A percentile compares a stretch with the other conserved stretches of the same genome.
These are phyloP conservation scores for Xanthorhoe designata DNA, from an alignment of 2,888 invertebrate genomes.

Conservation along the genomic window DNA sequence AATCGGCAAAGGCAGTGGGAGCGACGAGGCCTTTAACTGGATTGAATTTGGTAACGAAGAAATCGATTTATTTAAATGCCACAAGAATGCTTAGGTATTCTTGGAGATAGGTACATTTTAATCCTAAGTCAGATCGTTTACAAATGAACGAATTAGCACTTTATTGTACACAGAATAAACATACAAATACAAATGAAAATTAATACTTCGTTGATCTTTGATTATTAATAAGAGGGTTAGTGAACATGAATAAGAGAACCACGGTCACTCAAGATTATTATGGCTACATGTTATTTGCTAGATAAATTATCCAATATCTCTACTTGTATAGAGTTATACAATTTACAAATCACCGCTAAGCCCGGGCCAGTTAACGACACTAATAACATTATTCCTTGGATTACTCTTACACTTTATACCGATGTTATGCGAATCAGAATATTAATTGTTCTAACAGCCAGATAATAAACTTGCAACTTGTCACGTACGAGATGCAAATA, in stretches of 20 bases:
- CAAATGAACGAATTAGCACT: no score
- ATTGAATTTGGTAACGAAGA: conserved; percentile 13
- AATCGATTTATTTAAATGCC: not conserved
- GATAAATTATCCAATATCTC: conserved; percentile 14
- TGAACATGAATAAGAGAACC: no score
- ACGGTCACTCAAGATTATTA: not conserved
- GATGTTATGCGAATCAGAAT: not conserved
- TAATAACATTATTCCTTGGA: not conserved
- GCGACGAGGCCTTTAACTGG: conserved; percentile 35
- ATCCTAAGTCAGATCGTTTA: no score
- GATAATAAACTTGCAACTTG: no score
- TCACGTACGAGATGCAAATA: no score
- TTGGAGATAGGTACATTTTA: no score
- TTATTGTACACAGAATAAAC: no score
- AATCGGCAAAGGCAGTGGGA: conserved; percentile 37
- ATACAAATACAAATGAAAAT: no score
- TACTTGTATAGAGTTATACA: conserved; percentile 3
- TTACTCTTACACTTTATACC: not conserved
- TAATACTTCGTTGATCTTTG: no score
- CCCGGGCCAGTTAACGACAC: not conserved
- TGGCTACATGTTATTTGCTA: conserved; percentile 2
- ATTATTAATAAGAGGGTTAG: not conserved
- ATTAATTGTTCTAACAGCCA: no score
- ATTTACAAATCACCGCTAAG: conserved; percentile 11
- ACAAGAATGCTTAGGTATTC: not conserved